A percentile compares a stretch with the other conserved stretches of the same genome.
phyloP scores from a whole-genome alignment of 2,113 vertebrate genomes.

The Spermophilus dauricus region DNA sequence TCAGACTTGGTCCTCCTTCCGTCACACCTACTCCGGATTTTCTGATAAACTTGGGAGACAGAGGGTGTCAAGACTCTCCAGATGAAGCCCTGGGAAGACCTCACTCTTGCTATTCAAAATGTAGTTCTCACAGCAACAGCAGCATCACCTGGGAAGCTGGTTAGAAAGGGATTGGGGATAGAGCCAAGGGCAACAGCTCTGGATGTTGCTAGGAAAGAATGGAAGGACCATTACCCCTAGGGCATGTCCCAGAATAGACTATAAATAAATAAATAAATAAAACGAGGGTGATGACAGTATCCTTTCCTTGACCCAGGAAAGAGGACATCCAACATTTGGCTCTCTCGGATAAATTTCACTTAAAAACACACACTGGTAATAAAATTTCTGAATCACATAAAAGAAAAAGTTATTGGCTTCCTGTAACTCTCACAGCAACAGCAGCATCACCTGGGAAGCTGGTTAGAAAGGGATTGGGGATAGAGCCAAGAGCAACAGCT shows the following conservation, averaged over 20 bases:
- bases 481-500: not conserved
- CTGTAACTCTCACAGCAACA: too few species aligned
- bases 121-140: not conserved
- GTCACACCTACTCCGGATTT: not conserved
- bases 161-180: not conserved
- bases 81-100: not conserved
- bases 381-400: too few species aligned
- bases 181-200: not conserved
- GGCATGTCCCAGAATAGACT: not conserved
- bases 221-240: not conserved
- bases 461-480: not conserved
- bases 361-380: too few species aligned
- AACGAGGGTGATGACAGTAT: not conserved
- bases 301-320: not conserved
- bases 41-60: not conserved
- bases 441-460: not conserved
- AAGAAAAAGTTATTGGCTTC: too few species aligned
- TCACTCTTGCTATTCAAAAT: not conserved
- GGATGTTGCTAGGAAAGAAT: not conserved
- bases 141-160: not conserved
- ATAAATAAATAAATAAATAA: not conserved
- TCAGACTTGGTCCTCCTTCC: not conserved
- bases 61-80: not conserved
- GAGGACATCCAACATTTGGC: not conserved
- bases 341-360: slow-evolving; percentile 23